A percentile compares a stretch with the other conserved stretches of the same genome.
phyloP scores from a whole-genome alignment of 2,113 vertebrate genomes.

The Phodopus roborovskii region DNA sequence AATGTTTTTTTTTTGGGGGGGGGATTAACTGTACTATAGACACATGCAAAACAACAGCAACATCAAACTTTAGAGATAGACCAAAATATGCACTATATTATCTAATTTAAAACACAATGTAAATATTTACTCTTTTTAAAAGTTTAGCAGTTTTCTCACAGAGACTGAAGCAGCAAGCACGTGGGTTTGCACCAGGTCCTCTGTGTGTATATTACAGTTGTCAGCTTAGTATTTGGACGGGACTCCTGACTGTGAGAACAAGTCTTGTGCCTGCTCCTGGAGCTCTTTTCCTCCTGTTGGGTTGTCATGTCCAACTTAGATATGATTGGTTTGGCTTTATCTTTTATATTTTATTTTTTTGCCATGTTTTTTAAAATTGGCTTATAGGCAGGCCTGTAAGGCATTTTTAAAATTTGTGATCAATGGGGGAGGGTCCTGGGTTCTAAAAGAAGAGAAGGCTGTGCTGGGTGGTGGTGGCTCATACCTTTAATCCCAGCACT shows the following conservation, averaged over 20 bases:
- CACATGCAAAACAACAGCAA: neutral
- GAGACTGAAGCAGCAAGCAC: neutral
- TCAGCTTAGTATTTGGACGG: neutral
- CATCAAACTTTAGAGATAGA: neutral
- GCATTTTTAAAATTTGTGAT: neutral
- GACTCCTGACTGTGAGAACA: neutral
- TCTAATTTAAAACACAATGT: neutral
- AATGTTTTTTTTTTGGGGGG: conserved; percentile 12
- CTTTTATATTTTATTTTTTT: neutral
- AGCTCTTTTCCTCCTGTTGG: neutral
- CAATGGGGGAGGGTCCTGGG: neutral
- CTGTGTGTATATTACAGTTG: neutral
- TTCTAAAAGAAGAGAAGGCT: neutral
- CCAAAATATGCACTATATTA: accelerated
- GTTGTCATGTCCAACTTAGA: neutral
- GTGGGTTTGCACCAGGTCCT: neutral
- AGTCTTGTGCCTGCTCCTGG: neutral
- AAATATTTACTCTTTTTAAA: neutral
- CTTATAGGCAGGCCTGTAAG: neutral
- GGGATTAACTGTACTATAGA: neutral
- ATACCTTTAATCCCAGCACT: no score
- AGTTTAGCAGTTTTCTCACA: neutral
- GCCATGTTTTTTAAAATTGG: neutral
- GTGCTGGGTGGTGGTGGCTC: no score
- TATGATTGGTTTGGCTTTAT: neutral